Base-by-base conservation (phyloP, 2,888 invertebrate genomes). In the Agrenia bidenticulata region DNA sequence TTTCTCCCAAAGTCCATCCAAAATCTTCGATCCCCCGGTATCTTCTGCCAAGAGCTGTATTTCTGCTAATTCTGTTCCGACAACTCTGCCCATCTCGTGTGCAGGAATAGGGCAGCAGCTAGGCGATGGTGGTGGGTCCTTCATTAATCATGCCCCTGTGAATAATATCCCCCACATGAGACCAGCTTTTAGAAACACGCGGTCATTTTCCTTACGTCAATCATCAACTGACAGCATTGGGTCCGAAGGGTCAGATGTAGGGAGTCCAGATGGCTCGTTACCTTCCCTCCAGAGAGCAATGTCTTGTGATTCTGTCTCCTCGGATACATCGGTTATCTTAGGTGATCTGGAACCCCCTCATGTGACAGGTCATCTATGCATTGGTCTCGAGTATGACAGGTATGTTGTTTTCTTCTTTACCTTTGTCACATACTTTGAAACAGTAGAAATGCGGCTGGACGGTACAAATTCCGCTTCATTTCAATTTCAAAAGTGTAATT, bases 281-380 rank as follows among this genome's bases (percentile, higher is more conserved):
- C 77, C 81, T 1, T 79, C 79, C 39, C 80, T 88, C 63, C 83
- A 85, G 74, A 80, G 89, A 67, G 90, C 89, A 0, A 83, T 89
- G 75, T 89, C 89, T 24, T 90, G 89, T 78, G 90, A 90, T 77
- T 90, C 89, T 56, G 88, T 91, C 24, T 88, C 87, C 76, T 90
- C 90, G 1, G 90, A 90, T 76, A 88, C 89, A 0, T 89, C 89
- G 1, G 86, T 89, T 1, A 84, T 85, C 23, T 82, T 88, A 26
- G 86, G 85, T 56, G 88, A 89, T 77, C 82, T 89, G 53, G 88
- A 89, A 75, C 78, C 78, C 77, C 84, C 87, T 9, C 87, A 87
- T 69, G 82, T 87, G 64, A 88, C 89, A 1, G 90, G 90, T 4
- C 87, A 89, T 78, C 80, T 91, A 7, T 89, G 89, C 79, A 84